Evolutionary conservation across 2,113 vertebrate species (phyloP).

Genomic region (Festucalex cinctus): DNA sequence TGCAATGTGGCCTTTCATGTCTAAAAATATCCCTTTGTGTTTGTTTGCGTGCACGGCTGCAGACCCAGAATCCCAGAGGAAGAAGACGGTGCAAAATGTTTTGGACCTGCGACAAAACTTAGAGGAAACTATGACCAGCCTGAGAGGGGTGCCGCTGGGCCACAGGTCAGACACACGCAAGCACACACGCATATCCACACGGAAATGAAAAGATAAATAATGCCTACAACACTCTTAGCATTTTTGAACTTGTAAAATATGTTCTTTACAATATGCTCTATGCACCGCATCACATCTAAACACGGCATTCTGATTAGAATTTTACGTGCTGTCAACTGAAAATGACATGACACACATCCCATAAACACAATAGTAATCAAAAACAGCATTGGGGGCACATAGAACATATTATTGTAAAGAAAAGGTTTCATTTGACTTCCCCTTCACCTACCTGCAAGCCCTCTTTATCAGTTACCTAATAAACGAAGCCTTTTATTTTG

Average conservation of each 20-base stretch:
- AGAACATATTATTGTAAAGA: no score
- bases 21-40: conserved; percentile 17
- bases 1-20: not conserved
- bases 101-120: conserved; percentile 95
- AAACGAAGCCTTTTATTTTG: conserved; percentile 12
- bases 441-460: conserved; percentile 22
- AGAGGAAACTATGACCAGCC: conserved; percentile 96
- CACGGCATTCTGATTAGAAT: no score
- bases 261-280: no score
- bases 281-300: no score
- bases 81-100: conserved; percentile 94
- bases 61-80: conserved; percentile 95
- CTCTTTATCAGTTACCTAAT: conserved; percentile 41
- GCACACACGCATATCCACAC: not conserved
- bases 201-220: no score
- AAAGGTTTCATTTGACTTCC: no score
- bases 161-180: conserved; percentile 79
- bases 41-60: conserved; percentile 8
- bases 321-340: no score
- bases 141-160: conserved; percentile 87
- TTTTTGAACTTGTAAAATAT: no score
- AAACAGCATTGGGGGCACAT: no score
- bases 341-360: no score
- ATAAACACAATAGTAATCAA: no score
- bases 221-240: not conserved